Evolutionary conservation across 2,888 invertebrate species (phyloP).

Genomic region (Cantharis lateralis): DNA sequence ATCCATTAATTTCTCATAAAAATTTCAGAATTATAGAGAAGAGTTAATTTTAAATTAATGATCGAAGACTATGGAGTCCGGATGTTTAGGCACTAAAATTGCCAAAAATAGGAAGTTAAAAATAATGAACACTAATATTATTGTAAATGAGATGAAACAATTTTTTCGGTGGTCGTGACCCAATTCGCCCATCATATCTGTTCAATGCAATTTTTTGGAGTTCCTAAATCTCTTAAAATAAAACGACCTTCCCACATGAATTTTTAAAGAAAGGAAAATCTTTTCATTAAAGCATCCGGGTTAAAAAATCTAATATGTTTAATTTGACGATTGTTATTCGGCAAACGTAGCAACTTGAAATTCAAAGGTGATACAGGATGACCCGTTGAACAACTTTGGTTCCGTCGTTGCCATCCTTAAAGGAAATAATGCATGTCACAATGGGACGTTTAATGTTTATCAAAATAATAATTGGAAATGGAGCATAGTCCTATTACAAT

Average conservation of each 20-base stretch:
- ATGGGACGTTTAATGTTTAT: neutral
- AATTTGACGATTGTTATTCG: neutral
- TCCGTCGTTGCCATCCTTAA: slow-evolving; percentile 24
- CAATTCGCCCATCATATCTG: too few relatives aligned
- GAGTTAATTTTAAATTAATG: neutral
- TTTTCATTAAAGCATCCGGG: neutral
- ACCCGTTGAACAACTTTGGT: slow-evolving; percentile 31
- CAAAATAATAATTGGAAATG: neutral
- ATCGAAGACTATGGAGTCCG: neutral
- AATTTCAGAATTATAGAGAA: neutral
- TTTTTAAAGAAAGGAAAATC: neutral
- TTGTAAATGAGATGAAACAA: neutral
- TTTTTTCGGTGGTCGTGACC: neutral
- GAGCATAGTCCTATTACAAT: neutral
- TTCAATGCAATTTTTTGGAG: too few relatives aligned
- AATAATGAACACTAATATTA: neutral
- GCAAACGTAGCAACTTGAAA: neutral
- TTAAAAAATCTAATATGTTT: neutral
- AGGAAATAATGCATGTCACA: neutral
- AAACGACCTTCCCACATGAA: neutral
- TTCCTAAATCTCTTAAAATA: neutral
- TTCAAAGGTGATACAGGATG: slow-evolving; percentile 14
- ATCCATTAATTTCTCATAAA: neutral
- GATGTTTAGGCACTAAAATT: neutral
- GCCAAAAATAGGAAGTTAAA: neutral